Base-by-base conservation (phyloP, 1,140 invertebrate species). In the Solen grandis region DNA sequence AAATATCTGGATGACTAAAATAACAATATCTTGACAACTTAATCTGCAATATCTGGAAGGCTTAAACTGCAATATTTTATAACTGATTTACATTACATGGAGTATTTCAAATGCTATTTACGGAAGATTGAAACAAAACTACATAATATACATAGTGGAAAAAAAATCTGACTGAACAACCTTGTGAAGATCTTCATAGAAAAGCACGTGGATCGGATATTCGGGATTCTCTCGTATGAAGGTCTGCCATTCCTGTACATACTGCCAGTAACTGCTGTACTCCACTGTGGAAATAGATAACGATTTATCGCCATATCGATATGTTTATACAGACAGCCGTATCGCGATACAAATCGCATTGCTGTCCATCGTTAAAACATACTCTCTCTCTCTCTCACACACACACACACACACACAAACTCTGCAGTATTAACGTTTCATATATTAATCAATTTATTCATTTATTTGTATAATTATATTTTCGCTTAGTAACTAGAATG, bases 191-290 rank as follows among this genome's bases (percentile, higher is more conserved):
- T 85, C 73, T 62, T 87, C 87, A 38, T 85, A 87, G 19, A 80
- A 82, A 1, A 87, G 22, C 0, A 72, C 55, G 46, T 79, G 72
- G 13, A 87, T 70, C 2, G 82, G 84, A 33, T 75, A 81, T 2
- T 85, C 82, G 8, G 78, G 82, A 50, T 84, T 78, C 5, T 84
- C 59, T n/a, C 65, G 55, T n/a, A 83, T 74, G 5, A 84, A 81
- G 22, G 73, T 38, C 35, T 87, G 81, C 84, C 84, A 85, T 13
- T 84, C 79, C 41, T 76, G 38, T 36, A 83, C 75, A 68, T 88
- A 88, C 22, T 86, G 82, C 54, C 85, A 86, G 84, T 86, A 89
- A 13, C 84, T 84, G 2, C 84, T 85, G 41, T 87, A 89, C 41
- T 88, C 85, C 33, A 87, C 88, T 89, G 76, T 1, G 55, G 72